Percentiles rank a stretch among this genome's conserved stretches.
Evolutionary conservation across 2,113 vertebrate genomes (phyloP).

Genomic region (Pelvicachromis taeniatus): DNA sequence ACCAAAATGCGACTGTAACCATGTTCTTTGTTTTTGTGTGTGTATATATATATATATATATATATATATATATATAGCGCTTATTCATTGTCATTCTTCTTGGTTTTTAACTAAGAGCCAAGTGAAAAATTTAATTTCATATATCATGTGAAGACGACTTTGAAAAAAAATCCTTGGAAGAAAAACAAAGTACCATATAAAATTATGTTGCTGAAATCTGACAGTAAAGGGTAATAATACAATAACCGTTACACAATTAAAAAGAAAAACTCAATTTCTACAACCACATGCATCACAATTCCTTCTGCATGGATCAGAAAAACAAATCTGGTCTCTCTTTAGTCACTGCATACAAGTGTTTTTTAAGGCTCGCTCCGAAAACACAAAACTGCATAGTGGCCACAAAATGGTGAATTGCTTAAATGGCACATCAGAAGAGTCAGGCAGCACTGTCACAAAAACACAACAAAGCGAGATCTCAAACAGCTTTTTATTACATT

Average conservation of each 20-base stretch:
- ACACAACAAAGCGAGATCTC: slow-evolving; percentile 81
- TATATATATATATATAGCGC: too few species aligned
- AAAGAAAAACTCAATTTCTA: background rate
- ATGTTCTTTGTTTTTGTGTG: too few species aligned
- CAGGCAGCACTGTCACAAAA: background rate
- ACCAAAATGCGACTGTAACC: too few species aligned
- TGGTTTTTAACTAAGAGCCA: background rate
- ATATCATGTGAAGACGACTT: background rate
- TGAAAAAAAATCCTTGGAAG: background rate
- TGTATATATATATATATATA: too few species aligned
- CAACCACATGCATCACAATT: background rate
- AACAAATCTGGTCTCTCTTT: background rate
- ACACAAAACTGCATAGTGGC: background rate
- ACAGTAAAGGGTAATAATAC: background rate
- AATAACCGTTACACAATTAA: background rate
- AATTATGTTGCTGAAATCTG: background rate
- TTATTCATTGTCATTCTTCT: too few species aligned
- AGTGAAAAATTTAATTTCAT: background rate
- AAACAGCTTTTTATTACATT: slow-evolving; percentile 99
- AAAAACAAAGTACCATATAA: background rate
- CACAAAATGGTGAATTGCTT: background rate
- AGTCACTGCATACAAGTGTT: background rate
- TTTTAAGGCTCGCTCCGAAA: background rate
- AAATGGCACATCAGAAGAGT: background rate
- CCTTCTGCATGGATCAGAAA: background rate